Conservation (phyloP, 2,797 vertebrate species). For the Lutjanus campechanus region DNA sequence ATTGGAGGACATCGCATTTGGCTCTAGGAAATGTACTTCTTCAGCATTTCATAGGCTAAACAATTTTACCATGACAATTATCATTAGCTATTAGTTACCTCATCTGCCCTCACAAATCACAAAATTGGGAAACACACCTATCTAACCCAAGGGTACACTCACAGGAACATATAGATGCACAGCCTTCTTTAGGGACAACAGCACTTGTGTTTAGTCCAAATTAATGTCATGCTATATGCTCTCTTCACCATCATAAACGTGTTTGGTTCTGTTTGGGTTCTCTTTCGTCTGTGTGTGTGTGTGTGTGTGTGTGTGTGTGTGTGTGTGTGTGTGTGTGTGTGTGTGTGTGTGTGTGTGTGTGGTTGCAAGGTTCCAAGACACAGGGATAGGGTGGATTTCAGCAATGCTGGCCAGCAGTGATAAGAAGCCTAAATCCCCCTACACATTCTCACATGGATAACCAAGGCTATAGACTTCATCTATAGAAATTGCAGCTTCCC, state of each 20-base stretch:
- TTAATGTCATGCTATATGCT: conserved; percentile 24
- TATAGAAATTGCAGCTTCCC: conserved; percentile 28
- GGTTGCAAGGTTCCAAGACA: not conserved
- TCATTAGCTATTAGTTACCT: not conserved
- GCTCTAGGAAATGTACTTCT: not conserved
- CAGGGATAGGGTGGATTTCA: conserved; percentile 34
- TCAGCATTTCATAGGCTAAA: not conserved
- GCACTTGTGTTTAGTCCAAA: not conserved
- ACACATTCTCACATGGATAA: conserved; percentile 52
- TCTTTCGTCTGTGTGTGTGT: not conserved
- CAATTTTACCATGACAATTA: not conserved
- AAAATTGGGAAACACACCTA: not conserved
- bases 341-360: not conserved
- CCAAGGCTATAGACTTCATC: conserved; percentile 20
- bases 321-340: conserved; percentile 1
- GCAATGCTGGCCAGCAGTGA: conserved; percentile 46
- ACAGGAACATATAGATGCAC: not conserved
- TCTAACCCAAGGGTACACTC: not conserved
- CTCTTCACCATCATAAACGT: conserved; percentile 7
- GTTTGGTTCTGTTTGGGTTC: not conserved
- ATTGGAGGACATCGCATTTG: not conserved
- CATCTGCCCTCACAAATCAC: too few relatives aligned
- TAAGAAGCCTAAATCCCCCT: conserved; percentile 48
- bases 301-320: conserved; percentile 3
- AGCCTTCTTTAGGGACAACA: not conserved